Evolutionary conservation across 2,797 vertebrate species (phyloP), one percentile per base, ranked within the genome.

Genomic region (Acrossocheilus fasciatus): DNA sequence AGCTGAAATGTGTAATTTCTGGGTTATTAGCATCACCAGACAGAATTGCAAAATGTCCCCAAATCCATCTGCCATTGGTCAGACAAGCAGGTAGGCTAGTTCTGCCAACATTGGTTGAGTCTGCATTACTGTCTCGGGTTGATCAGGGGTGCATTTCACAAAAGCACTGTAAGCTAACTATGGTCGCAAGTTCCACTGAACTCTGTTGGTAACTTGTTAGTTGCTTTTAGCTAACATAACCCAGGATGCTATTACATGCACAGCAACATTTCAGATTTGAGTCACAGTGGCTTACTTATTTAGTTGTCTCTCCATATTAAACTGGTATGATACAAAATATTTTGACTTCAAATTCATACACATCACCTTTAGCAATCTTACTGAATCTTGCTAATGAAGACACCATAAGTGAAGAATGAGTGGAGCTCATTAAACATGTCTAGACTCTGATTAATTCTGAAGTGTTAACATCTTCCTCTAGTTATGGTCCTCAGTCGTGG

Each of bases 351-450:
- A n/a, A 59, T 59, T n/a, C 10, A 59, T 10, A n/a, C 4, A 59
- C 23, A 59, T 59, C 23, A n/a, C 57, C 10, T 82, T 82, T 47
- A 72, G 66, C n/a, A 82, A 79, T 89, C 87, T 34, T 86, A 62
- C 77, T 64, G 86, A 90, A 79, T 36, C 8, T 87, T 47, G 41
- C 41, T 76, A 64, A 84, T 39, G 72, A 74, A 84, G 54, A 62
- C n/a, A 39, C 50, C 81, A 82, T 39, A 52, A 20, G 36, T 70
- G 34, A n/a, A 54, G 59, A 50, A 20, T 20, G 64, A 68, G 30
- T 68, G 64, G 36, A 72, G 66, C 39, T 69, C 66, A 73, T 86
- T 47, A 86, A 86, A 36, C 73, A 39, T 69, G 74, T 77, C 34
- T 69, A 18, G 18, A 69, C 52, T 57, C 26, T 86, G 57, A 57